Conservation (phyloP, 1,140 invertebrate species). For the Hormaphis cornu region DNA sequence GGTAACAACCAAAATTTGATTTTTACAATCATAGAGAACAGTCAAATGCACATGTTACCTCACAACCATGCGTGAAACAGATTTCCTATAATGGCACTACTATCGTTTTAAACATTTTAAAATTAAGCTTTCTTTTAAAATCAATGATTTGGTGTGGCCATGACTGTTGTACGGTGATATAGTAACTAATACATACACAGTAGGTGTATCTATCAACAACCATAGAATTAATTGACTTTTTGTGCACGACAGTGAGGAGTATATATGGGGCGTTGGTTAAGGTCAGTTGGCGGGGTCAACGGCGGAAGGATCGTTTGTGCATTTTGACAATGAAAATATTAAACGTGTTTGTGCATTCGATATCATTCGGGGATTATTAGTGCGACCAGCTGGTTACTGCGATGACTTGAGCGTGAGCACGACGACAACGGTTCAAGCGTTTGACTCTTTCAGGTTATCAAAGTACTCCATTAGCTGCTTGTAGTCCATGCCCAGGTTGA, state of each 20-base stretch:
- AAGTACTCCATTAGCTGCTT: slow-evolving; percentile 96
- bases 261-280: background rate
- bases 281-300: too few species aligned
- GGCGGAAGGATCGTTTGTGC: background rate
- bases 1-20: background rate
- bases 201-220: background rate
- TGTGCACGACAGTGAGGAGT: background rate
- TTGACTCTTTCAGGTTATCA: slow-evolving; percentile 86
- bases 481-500: slow-evolving; percentile 85
- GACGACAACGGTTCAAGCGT: slow-evolving; percentile 41
- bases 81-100: background rate
- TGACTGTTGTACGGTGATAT: too few species aligned
- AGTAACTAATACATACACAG: too few species aligned
- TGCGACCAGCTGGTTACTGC: too few species aligned
- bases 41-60: background rate
- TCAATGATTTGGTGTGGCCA: too few species aligned
- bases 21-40: background rate
- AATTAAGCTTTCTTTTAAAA: background rate
- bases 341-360: too few species aligned
- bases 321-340: too few species aligned
- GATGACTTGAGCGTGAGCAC: background rate
- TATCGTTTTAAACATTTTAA: background rate
- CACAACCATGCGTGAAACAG: background rate
- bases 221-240: slow-evolving; percentile 12
- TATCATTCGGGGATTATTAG: too few species aligned